phyloP scores from a whole-genome alignment of 2,888 invertebrate species.

The Drosophila setosimentum region DNA sequence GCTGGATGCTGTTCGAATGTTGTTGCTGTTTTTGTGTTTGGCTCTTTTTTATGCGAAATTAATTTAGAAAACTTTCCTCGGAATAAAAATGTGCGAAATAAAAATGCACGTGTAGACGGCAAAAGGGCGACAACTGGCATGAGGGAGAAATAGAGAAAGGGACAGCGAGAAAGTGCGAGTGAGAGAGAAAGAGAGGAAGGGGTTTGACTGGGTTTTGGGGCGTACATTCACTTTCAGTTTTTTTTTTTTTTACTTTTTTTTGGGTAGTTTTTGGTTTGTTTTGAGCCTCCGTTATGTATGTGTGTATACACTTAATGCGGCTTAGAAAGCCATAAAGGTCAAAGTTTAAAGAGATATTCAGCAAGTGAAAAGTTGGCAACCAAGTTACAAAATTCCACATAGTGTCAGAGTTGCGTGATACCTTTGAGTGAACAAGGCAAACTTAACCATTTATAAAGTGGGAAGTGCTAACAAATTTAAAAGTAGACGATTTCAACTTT shows the following conservation, averaged over 20 bases:
- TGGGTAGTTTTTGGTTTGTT: conserved; percentile 26
- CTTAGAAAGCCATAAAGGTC: conserved; percentile 42
- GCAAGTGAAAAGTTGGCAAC: conserved; percentile 19
- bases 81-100: conserved; percentile 44
- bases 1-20: conserved; percentile 51
- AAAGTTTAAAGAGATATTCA: conserved; percentile 24
- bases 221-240: not conserved
- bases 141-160: not conserved
- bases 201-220: not conserved
- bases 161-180: too few species aligned
- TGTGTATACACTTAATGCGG: conserved; percentile 36
- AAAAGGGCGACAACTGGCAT: not conserved
- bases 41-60: conserved; percentile 72
- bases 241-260: not conserved
- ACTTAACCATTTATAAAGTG: not conserved
- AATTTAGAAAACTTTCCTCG: conserved; percentile 71
- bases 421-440: not conserved
- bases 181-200: not conserved
- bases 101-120: conserved; percentile 36
- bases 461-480: not conserved
- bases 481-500: not conserved
- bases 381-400: not conserved
- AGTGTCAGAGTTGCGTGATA: conserved; percentile 4
- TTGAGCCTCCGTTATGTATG: conserved; percentile 20
- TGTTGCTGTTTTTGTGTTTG: conserved; percentile 31